Evolutionary conservation across 2,797 vertebrate genomes (phyloP), one percentile per base, ranked within the genome.

Genomic region (Brachyrhaphis roseni): DNA sequence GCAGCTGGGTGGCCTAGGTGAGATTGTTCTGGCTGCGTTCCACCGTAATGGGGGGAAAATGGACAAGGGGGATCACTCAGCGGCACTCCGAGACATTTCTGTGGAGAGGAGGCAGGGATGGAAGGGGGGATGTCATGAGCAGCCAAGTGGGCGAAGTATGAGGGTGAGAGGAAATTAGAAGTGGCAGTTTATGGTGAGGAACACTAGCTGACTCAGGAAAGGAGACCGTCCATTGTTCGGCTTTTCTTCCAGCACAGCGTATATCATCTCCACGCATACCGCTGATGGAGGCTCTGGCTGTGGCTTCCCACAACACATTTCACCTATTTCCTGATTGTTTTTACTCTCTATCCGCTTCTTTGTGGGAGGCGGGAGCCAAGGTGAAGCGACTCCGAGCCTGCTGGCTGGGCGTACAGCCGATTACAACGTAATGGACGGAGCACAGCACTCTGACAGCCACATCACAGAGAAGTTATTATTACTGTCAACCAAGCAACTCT

Each of bases 151-250:
- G 77, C 74, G 12, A 86, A 83, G 81, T 81, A 86, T 74, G 78
- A 2, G 82, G 47, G 1, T 20, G 47, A 5, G 47, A 79, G 83
- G 80, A 82, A 85, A 93, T 93, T 84, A 88, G 89, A 93, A 93
- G 89, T 91, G 90, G 82, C 89, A 89, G 90, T 89, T 93, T 90
- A 92, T 88, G 84, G 86, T 80, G 80, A 89, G 77, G 77, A 92
- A 79, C 73, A 73, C 68, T 36, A 79, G 93, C 92, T 94, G 93
- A 95, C 86, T 93, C 88, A 91, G 87, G 83, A 62, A 76, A 86
- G 79, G 77, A 72, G 85, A 88, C 72, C 88, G 79, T 89, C 89
- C 84, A 88, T 88, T 90, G 88, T 86, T 79, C 76, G 23, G 74
- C 86, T 80, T 89, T 82, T 57, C 78, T 72, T 85, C 82, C 81